phyloP scores from a whole-genome alignment of 2,888 invertebrate species.

The Cotesia congregata region DNA sequence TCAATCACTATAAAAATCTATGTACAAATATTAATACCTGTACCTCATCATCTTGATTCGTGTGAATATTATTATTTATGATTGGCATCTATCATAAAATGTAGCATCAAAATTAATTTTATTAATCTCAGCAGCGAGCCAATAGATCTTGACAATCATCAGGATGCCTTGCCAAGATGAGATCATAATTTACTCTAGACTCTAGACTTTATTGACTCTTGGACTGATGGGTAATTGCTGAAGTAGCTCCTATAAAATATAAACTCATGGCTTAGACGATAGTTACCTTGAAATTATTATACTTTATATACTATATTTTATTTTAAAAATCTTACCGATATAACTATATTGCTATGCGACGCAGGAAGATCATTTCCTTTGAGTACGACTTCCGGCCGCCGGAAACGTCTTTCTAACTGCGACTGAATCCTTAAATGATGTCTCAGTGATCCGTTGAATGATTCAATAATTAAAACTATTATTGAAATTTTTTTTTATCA shows the following conservation, averaged over 20 bases:
- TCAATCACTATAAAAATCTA: not conserved
- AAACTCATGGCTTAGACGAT: not conserved
- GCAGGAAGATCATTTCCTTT: constrained; percentile 61
- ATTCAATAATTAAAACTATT: constrained; percentile 1
- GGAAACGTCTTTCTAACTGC: constrained; percentile 66
- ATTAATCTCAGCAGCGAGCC: not conserved
- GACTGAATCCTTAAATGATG: constrained; percentile 64
- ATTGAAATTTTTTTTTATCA: not conserved
- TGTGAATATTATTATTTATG: constrained; percentile 34
- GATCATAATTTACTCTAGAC: not conserved
- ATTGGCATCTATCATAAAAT: constrained; percentile 26
- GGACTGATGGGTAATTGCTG: not conserved
- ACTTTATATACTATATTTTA: constrained; percentile 28
- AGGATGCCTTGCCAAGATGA: not conserved
- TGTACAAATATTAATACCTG: not conserved
- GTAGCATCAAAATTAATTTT: not conserved
- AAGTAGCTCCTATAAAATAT: not conserved
- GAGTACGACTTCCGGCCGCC: constrained; percentile 59
- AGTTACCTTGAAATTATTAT: constrained; percentile 11
- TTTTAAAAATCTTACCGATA: not conserved
- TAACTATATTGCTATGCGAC: constrained; percentile 61
- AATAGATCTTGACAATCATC: not conserved
- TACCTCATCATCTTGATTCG: constrained; percentile 10
- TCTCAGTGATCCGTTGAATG: not conserved
- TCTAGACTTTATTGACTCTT: not conserved